Conservation (phyloP, 1,140 invertebrate genomes). For the Adelges cooleyi region DNA sequence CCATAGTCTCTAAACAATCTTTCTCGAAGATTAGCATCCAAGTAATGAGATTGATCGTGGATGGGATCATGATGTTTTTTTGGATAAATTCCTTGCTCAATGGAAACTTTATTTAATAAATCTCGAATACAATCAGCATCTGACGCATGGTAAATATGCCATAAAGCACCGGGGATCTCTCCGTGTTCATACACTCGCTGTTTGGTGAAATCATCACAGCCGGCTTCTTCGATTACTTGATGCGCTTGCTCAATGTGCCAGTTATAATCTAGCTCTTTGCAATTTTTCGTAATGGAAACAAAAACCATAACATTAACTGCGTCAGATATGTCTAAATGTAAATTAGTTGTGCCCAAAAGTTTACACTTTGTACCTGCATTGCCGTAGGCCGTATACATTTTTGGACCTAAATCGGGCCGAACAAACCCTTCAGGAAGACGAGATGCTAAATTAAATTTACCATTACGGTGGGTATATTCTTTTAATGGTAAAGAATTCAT, state of each 20-base stretch:
- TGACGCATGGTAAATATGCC: slow-evolving; percentile 91
- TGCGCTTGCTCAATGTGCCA: slow-evolving; percentile 54
- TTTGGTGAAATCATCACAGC: slow-evolving; percentile 78
- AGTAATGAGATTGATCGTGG: slow-evolving; percentile 93
- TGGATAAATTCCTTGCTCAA: slow-evolving; percentile 73
- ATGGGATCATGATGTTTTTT: slow-evolving; percentile 91
- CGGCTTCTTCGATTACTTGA: slow-evolving; percentile 79
- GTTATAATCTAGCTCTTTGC: slow-evolving; percentile 40
- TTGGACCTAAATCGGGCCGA: slow-evolving; percentile 87
- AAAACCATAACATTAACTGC: slow-evolving; percentile 97
- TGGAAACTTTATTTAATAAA: slow-evolving; percentile 81
- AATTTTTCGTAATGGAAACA: slow-evolving; percentile 78
- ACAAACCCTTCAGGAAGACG: slow-evolving; percentile 87
- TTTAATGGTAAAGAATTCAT: slow-evolving; percentile 81
- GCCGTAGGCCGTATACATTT: slow-evolving; percentile 98
- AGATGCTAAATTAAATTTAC: slow-evolving; percentile 79
- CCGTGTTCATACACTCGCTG: slow-evolving; percentile 62
- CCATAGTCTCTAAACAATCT: slow-evolving; percentile 83
- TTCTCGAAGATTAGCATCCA: slow-evolving; percentile 74
- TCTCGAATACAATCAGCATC: slow-evolving; percentile 95
- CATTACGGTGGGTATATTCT: slow-evolving; percentile 83
- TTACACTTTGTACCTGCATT: slow-evolving; percentile 54
- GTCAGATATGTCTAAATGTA: slow-evolving; percentile 96
- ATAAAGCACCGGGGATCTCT: slow-evolving; percentile 81
- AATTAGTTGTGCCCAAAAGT: slow-evolving; percentile 84